A percentile compares a stretch with the other conserved stretches of the same genome.
phyloP scores from a whole-genome alignment of 2,113 vertebrate species.

The Trachemys scripta region DNA sequence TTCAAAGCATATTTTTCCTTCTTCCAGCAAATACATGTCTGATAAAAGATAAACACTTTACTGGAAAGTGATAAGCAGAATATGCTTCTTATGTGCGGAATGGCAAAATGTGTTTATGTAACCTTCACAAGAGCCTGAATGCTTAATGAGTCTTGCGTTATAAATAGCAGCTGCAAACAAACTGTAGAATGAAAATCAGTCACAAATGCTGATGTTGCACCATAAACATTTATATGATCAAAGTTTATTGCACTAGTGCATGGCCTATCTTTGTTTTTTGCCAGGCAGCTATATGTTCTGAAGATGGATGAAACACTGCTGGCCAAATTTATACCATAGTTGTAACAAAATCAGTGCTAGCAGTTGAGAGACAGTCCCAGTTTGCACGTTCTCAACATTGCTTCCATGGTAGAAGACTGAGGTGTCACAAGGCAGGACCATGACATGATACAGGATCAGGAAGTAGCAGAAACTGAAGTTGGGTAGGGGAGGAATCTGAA shows the following conservation, averaged over 20 bases:
- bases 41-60: neutral
- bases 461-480: neutral
- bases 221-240: slow-evolving; percentile 15
- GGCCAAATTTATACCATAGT: neutral
- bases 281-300: neutral
- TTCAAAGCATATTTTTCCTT: neutral
- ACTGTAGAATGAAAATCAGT: slow-evolving; percentile 35
- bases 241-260: neutral
- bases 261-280: slow-evolving; percentile 12
- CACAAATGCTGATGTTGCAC: slow-evolving; percentile 1
- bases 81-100: slow-evolving; percentile 39
- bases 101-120: slow-evolving; percentile 4
- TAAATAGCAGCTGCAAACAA: slow-evolving; percentile 17
- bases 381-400: neutral
- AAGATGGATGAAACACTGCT: neutral
- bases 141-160: slow-evolving; percentile 37
- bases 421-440: neutral
- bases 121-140: slow-evolving; percentile 19
- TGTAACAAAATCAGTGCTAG: neutral
- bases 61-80: neutral
- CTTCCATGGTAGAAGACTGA: slow-evolving; percentile 3
- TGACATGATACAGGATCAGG: accelerated
- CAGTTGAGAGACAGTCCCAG: neutral
- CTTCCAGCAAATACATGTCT: neutral
- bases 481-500: neutral